A percentile compares a stretch with the other conserved stretches of the same genome.
phyloP scores from a whole-genome alignment of 1,140 invertebrate genomes.

The Drosophila lini region DNA sequence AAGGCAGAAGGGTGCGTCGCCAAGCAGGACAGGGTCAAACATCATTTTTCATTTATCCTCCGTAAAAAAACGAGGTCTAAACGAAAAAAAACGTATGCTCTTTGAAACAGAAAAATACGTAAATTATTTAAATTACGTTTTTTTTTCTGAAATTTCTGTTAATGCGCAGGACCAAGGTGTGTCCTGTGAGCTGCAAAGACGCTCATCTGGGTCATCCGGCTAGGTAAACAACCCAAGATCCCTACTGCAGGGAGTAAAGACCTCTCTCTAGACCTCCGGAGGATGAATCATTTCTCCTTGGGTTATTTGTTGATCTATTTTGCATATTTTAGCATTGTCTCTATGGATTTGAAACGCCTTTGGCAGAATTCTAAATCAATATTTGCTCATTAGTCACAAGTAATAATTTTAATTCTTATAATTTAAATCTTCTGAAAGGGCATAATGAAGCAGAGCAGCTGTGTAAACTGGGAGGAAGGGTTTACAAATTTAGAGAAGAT shows the following conservation, averaged over 20 bases:
- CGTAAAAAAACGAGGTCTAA: conserved; percentile 30
- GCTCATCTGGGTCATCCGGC: conserved; percentile 29
- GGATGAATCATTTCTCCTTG: neutral
- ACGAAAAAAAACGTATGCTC: conserved; percentile 22
- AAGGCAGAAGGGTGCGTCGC: conserved; percentile 53
- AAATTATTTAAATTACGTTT: conserved; percentile 39
- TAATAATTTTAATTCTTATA: conserved; percentile 74
- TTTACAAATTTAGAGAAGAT: neutral
- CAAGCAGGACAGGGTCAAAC: conserved; percentile 61
- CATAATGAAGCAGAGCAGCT: conserved; percentile 1
- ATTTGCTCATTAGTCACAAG: conserved; percentile 78
- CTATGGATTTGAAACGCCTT: conserved; percentile 11
- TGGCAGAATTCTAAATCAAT: conserved; percentile 59
- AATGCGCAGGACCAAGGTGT: conserved; percentile 28
- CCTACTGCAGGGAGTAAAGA: neutral
- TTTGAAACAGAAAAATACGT: conserved; percentile 51
- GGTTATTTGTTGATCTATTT: conserved; percentile 67
- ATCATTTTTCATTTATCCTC: conserved; percentile 72
- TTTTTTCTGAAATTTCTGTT: conserved; percentile 8
- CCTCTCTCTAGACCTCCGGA: neutral
- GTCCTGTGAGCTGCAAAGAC: conserved; percentile 11
- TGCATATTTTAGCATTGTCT: conserved; percentile 56
- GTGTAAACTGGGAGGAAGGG: neutral
- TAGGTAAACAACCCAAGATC: conserved; percentile 24
- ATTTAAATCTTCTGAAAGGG: conserved; percentile 30